Evolutionary conservation across 2,888 invertebrate species (phyloP).

Genomic region (Lochmaea crataegi): DNA sequence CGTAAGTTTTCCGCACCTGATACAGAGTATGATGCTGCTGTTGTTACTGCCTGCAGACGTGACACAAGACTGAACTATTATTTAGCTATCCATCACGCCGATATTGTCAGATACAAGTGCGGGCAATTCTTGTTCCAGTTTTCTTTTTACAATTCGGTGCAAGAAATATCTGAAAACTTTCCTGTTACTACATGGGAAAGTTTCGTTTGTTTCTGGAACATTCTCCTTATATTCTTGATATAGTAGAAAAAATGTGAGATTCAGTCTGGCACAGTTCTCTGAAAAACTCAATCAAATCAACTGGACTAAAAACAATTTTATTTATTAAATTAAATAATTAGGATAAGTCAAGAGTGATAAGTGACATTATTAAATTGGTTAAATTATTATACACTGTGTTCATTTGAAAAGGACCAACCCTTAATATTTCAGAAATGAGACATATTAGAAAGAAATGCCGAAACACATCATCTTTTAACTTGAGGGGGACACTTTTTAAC

Average conservation of each 20-base stretch:
- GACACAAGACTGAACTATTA: slow-evolving; percentile 12
- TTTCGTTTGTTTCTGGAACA: slow-evolving; percentile 8
- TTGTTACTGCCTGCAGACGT: neutral
- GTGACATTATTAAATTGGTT: too few species aligned
- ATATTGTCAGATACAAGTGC: slow-evolving; percentile 19
- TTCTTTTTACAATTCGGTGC: neutral
- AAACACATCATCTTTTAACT: too few species aligned
- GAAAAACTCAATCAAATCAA: too few species aligned
- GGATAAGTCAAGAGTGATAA: too few species aligned
- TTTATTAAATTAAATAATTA: too few species aligned
- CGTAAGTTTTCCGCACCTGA: slow-evolving; percentile 7
- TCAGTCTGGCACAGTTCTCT: too few species aligned
- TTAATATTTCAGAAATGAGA: too few species aligned
- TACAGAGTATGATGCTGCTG: neutral
- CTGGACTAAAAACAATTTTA: too few species aligned
- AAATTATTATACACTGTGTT: too few species aligned
- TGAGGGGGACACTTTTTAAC: too few species aligned
- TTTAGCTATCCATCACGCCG: slow-evolving; percentile 8
- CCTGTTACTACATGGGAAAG: slow-evolving; percentile 10
- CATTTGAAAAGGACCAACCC: too few species aligned
- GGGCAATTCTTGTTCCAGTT: slow-evolving; percentile 4
- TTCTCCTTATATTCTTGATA: neutral
- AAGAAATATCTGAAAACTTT: slow-evolving; percentile 17
- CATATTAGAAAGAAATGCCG: too few species aligned
- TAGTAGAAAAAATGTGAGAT: neutral